Conservation (phyloP, 2,888 invertebrate genomes). For the Tridacna crocea region DNA sequence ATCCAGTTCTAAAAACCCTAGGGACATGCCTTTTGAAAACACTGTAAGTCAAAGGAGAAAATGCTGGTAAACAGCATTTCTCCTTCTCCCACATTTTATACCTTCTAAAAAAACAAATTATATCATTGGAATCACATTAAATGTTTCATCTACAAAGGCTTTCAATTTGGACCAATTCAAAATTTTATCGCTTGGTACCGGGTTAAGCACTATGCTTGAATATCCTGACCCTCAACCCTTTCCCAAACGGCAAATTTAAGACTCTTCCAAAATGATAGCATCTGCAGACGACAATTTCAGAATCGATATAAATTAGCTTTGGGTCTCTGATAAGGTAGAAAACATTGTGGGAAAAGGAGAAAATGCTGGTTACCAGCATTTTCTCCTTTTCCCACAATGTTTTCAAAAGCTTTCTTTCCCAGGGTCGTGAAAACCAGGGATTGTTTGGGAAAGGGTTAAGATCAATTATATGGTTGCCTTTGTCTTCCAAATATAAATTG, state of each 20-base stretch:
- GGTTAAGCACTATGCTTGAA: too few relatives aligned
- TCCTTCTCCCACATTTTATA: background rate
- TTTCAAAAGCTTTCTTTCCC: background rate
- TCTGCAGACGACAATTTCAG: too few relatives aligned
- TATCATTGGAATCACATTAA: background rate
- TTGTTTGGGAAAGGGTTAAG: background rate
- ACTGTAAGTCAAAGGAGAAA: background rate
- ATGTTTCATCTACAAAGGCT: background rate
- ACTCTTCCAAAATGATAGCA: too few relatives aligned
- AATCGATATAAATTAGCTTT: too few relatives aligned
- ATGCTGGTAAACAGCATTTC: background rate
- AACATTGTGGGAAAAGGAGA: background rate
- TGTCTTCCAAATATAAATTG: too few relatives aligned
- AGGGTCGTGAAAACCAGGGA: background rate
- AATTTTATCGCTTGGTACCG: too few relatives aligned
- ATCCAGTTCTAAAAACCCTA: too few relatives aligned
- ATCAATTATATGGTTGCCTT: background rate
- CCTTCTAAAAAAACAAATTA: background rate
- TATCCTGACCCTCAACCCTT: too few relatives aligned
- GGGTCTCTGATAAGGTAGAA: background rate
- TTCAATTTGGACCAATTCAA: too few relatives aligned
- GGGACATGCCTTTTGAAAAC: background rate
- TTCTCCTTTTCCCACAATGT: slow-evolving; percentile 4
- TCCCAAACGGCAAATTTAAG: too few relatives aligned
- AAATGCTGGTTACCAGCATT: background rate